Base-by-base conservation (phyloP, 2,113 vertebrate genomes). In the Falco punctatus region DNA sequence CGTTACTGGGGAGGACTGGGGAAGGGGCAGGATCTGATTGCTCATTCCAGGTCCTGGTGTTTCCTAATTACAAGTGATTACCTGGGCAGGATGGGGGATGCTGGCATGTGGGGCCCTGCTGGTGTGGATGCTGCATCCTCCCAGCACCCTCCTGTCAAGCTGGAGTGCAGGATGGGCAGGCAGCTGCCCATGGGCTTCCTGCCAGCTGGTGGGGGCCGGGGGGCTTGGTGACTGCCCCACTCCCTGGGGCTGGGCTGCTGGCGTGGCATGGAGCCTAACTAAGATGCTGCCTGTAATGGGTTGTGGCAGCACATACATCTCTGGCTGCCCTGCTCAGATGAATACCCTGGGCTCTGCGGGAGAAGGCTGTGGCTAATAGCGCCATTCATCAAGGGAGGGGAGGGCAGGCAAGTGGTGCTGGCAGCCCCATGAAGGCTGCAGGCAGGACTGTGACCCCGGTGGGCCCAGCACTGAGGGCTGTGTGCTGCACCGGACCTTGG, bases 11-110 rank as follows among this genome's bases (percentile, higher is more conserved):
- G 92, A 95, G 81, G 94, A 81, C 71, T 79, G 93, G 88, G 90
- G 79, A 94, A 91, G 81, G 96, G 94, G 86, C 72, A 96, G 79
- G 64, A 52, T 95, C 62, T 95, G 94, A 90, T 84, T 94, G 91
- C 91, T 90, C 95, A 95, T 92, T 69, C 65, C 59, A 79, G 81
- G 70, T 83, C 85, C 88, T 74, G 70, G 92, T 94, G 87, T 35
- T 90, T 49, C 52, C 85, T 95, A 95, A 96, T 96, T 91, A 85
- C 69, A 74, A 59, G 61, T 52, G 86, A 94, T 96, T 92, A 79
- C 32, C 48, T 2, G 0, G 11, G 62, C 0, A 4, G 49, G 79
- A 61, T 74, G 67, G 20, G n/a, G 91, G 49, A 90, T 48, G 57
- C 52, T 71, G 78, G 70, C 24, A 70, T 1, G 2, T 4, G 9